Base-by-base conservation (phyloP, 2,113 vertebrate genomes). In the Rhineura floridana region DNA sequence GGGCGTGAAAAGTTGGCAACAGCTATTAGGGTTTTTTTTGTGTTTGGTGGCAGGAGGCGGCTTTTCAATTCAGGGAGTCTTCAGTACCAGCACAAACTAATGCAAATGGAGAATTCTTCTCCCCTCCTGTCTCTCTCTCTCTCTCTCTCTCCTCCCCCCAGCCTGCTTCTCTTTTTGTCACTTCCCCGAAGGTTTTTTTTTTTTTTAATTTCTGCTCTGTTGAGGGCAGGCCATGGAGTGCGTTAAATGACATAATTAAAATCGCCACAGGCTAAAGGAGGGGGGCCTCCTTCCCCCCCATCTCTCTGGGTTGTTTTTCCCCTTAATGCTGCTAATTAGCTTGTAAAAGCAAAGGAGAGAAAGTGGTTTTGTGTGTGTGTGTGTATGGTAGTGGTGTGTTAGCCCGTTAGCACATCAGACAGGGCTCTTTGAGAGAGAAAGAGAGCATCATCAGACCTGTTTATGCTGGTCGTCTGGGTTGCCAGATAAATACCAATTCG, bases 201-300 rank as follows among this genome's bases (percentile, higher is more conserved):
- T 50, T 93, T 88, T 88, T 88, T 90, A 88, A 90, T 90, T 50
- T 87, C 2, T 36, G 90, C 3, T 0, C 67, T 42, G 88, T 93
- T 69, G 52, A 81, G 44, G 87, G 91, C 87, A 93, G 87, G 83
- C 87, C 87, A 87, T 90, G 91, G 93, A 90, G 70, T 91, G 90
- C 93, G 91, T 88, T 92, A 92, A 94, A 93, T 84, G 91, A 91
- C 93, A 89, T 94, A 80, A 93, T 94, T 93, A 87, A 89, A 91
- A 87, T 50, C 88, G 83, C 88, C 81, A 33, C 42, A 23, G 55
- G 55, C 52, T 81, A 25, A 11, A 12, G 21, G 21, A 50, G 46
- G 3, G 62, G 25, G 0, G n/a, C 15, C 91, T 87, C 70, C 17
- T 50, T 39, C 36, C 4, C 75, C 55, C 2, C 28, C 85, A 9